A percentile compares a stretch with the other conserved stretches of the same genome.
Conservation (phyloP, 1,140 invertebrate genomes). For the Cardiocondyla obscurior region DNA sequence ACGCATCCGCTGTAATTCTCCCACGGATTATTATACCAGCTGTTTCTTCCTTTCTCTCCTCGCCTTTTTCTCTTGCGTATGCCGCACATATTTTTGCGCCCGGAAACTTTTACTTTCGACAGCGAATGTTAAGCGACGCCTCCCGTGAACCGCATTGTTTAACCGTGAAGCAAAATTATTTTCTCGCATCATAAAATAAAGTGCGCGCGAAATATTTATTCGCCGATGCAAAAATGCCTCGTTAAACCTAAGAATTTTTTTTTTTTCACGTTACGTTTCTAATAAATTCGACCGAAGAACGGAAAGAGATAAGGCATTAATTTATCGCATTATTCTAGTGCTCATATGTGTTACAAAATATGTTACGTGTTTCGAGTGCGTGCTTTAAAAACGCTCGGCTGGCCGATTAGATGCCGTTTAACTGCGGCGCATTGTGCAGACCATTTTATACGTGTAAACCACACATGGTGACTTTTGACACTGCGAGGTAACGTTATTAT, state of each 20-base stretch:
- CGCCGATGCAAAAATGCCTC: background rate
- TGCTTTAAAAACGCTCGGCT: background rate
- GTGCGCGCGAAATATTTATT: background rate
- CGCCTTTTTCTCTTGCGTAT: background rate
- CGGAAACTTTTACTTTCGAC: conserved; percentile 37
- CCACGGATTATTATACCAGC: conserved; percentile 22
- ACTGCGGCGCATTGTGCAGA: background rate
- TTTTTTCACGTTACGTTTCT: no score
- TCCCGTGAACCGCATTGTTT: background rate
- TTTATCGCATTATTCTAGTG: background rate
- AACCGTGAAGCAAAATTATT: background rate
- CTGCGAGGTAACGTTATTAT: background rate
- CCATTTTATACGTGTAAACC: background rate
- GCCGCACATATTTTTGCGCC: background rate
- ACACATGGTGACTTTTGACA: conserved; percentile 21
- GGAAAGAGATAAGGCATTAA: no score
- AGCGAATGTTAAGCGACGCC: background rate
- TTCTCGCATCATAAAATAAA: background rate
- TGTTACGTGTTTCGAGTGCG: background rate
- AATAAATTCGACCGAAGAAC: no score
- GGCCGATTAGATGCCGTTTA: background rate
- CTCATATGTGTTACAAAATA: background rate
- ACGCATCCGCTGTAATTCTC: conserved; percentile 6
- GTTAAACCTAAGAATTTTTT: no score
- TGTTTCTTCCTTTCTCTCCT: background rate